These are phyloP conservation scores for Alcedo quadribrachys DNA, from an alignment of 2,797 vertebrate species.

Conservation along the genomic window DNA sequence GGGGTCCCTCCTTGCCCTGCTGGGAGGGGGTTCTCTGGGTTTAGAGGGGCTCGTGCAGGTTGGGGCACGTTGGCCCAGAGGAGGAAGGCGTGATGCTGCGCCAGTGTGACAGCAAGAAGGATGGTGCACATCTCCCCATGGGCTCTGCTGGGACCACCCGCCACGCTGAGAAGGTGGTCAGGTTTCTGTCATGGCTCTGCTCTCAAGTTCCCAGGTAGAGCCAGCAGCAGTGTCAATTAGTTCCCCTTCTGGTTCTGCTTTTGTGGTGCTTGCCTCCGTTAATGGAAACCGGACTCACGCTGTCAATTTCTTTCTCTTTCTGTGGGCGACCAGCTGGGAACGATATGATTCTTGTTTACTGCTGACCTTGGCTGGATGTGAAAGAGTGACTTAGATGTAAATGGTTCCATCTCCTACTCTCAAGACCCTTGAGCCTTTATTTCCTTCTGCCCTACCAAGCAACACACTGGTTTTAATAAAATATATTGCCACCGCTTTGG, in stretches of 20 bases:
- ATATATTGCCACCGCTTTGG: slow-evolving; percentile 35
- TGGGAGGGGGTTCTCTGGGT: neutral
- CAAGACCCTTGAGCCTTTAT: slow-evolving; percentile 42
- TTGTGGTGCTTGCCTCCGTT: neutral
- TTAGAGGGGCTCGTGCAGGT: neutral
- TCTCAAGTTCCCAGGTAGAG: neutral
- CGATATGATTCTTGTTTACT: slow-evolving; percentile 16
- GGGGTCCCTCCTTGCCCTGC: neutral
- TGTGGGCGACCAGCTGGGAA: slow-evolving; percentile 27
- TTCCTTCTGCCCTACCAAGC: slow-evolving; percentile 28
- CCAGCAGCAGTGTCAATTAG: neutral
- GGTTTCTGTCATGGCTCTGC: neutral
- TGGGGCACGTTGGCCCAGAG: accelerated
- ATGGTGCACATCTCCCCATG: accelerated
- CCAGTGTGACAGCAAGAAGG: accelerated
- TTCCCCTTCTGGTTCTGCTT: slow-evolving; percentile 24
- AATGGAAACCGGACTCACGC: slow-evolving; percentile 5
- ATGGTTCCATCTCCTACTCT: slow-evolving; percentile 14
- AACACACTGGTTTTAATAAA: slow-evolving; percentile 29
- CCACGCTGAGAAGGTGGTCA: neutral
- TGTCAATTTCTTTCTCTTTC: slow-evolving; percentile 38
- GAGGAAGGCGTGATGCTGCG: accelerated
- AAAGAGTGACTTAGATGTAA: neutral
- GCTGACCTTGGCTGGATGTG: slow-evolving; percentile 39
- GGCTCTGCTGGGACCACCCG: neutral